Base-by-base conservation (phyloP, 2,888 invertebrate species). In the Sarcophaga rosellei region DNA sequence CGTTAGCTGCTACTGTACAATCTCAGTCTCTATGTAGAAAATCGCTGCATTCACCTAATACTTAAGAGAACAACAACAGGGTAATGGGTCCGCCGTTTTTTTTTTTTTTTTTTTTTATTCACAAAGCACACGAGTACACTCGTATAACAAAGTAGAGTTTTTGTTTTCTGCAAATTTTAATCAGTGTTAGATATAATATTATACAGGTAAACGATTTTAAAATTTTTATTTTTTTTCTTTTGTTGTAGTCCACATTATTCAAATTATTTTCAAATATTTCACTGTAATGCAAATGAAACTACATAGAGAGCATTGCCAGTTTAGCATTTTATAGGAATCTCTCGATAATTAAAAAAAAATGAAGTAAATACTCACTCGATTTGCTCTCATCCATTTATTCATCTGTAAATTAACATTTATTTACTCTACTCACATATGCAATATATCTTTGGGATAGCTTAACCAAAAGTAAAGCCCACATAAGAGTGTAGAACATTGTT, bases 11-110 rank as follows among this genome's bases (percentile, higher is more conserved):
- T 59, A 25, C 47, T 59, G 73, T 76, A 10, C 84, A 84, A 20
- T 78, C 73, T 45, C 65, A 69, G 25, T 15, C 84, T 3, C 53
- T 75, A 70, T 78, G 68, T 68, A 61, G 68, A 20, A 81, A 84
- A 62, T 45, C 81, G 35, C 53, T 86, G 69, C 69, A 84, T 53
- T 78, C 74, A 15, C 74, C 81, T 15, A 84, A 84, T 62, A 61
- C 66, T 75, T 84, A 84, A 44, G 47, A 21, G 15, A 35, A 35
- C 35, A 35, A 35, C 35, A 8, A 35, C 8, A 35, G 35, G 10
- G 8, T 35, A 35, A 35, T 35, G 8, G 10, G 1, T 2, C 10
- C 10, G 10, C 10, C 10, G 35, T 6, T 35, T 35, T 35, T 35
- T 35, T 35, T 35, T 35, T 35, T 35, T 2, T 35, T 35, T 35